Evolutionary conservation across 2,888 invertebrate species (phyloP), one percentile per base, ranked within the genome.

Genomic region (Thymelicus lineola): DNA sequence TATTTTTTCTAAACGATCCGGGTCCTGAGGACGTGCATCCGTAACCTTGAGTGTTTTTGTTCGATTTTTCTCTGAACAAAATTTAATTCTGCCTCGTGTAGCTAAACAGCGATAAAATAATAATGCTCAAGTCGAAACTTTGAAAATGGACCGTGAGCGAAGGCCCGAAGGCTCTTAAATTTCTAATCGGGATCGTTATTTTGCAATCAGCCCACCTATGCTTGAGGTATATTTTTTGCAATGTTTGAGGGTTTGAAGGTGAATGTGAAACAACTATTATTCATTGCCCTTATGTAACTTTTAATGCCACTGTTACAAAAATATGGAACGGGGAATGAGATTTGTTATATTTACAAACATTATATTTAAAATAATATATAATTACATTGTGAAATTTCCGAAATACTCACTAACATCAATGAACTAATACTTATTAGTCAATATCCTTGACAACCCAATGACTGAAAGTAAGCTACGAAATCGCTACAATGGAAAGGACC

Each of bases 21-120:
- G 81, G 79, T 83, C 84, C 83, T 82, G 90, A 89, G 91, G 91
- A 91, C 93, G 90, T 91, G 91, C 91, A 91, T 92, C 90, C 87
- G 88, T 91, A 90, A 87, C 90, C 91, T 93, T 90, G 86, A 80
- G 83, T 73, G 82, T 85, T 91, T 89, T 88, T 86, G 82, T 80
- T 79, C 76, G 74, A 80, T 85, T 87, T 87, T 87, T 85, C 80
- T 82, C 81, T 74, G 78, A 85, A 89, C 87, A 82, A 85, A 86
- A 86, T 80, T 89, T 86, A 89, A 86, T 86, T 86, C 81, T 82
- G 82, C 88, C 85, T 88, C 86, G 84, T 86, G 87, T 87, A 86
- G 85, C 79, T 86, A 86, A 89, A 86, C 89, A 87, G 83, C 87
- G 87, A 90, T 92, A 89, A 91, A 91, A 91, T 91, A 91, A 91